A percentile compares a stretch with the other conserved stretches of the same genome.
These are phyloP conservation scores for Artibeus lituratus DNA, from an alignment of 2,797 vertebrate species.

Conservation along the genomic window DNA sequence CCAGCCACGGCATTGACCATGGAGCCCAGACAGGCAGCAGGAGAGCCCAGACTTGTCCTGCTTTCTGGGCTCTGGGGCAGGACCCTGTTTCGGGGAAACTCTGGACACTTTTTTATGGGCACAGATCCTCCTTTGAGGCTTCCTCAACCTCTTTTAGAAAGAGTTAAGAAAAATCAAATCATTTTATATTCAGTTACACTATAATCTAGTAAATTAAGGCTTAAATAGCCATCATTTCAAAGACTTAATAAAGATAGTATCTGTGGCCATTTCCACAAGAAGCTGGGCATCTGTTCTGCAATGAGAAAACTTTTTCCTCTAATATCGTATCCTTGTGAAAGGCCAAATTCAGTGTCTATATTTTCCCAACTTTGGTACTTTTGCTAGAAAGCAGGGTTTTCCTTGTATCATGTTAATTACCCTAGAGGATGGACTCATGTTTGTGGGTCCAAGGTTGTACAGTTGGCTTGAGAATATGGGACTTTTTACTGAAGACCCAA, in stretches of 20 bases:
- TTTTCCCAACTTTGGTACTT: neutral
- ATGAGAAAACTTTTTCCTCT: neutral
- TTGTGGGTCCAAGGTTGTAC: too few species aligned
- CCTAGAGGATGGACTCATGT: neutral
- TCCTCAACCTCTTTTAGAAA: neutral
- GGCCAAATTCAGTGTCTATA: neutral
- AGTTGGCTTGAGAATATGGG: neutral
- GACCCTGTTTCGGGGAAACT: neutral
- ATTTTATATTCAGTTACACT: neutral
- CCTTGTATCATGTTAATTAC: neutral
- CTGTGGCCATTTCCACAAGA: neutral
- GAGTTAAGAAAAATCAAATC: neutral
- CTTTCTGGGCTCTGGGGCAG: too few species aligned
- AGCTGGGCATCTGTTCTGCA: neutral
- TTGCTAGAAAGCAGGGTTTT: neutral
- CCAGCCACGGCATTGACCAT: neutral
- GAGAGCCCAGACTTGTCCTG: rapidly evolving
- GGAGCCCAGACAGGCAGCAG: neutral
- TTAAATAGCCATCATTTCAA: neutral
- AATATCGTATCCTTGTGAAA: neutral
- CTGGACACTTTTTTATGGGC: neutral
- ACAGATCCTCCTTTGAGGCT: neutral
- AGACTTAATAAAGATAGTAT: neutral
- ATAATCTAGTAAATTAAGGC: neutral
- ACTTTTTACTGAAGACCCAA: neutral